Base-by-base conservation (phyloP, 2,888 invertebrate species). In the Hirtodrosophila confusa region DNA sequence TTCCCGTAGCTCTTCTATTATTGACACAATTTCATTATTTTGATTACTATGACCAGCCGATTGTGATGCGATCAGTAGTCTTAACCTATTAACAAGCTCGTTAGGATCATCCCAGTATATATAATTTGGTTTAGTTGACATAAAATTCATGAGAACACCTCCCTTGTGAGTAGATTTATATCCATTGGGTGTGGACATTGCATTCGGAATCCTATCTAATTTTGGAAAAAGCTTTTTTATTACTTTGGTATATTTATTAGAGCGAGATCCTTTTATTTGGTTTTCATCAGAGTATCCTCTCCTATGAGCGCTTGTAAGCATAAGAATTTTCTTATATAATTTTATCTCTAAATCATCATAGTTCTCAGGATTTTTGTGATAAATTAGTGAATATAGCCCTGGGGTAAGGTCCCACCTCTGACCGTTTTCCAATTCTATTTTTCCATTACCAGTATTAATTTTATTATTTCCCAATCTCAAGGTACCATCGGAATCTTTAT, bases 21-120 rank as follows among this genome's bases (percentile, higher is more conserved):
- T 53, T n/a, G 53, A 43, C 24, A 53, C 10, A 35, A 53, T 53
- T 36, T 43, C 35, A 24, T 53, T 53, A 23, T 43, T 43, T 43
- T 43, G 53, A 36, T 35, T 53, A 9, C n/a, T 53, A 35, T 43
- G 41, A 10, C 53, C 53, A 12, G 53, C 53, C 7, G 33, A 9
- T 7, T 33, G 33, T 33, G 33, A 33, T 4, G 27, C 27, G 27
- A 27, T 27, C 6, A 27, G 6, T 6, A 27, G 27, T 6, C 6
- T 27, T 6, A 27, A 27, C 6, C 27, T 27, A 27, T 27, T 6
- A 27, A 27, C 27, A 5, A 27, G 4, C 6, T 27, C 27, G 6
- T 27, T 27, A 5, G 27, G 27, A 27, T 27, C 27, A 27, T 27
- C 27, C 27, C 27, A 27, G 33, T 33, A 33, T 33, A 33, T 33